These are phyloP conservation scores for Hydrophis major DNA, from an alignment of 2,797 vertebrate genomes.

Conservation along the genomic window DNA sequence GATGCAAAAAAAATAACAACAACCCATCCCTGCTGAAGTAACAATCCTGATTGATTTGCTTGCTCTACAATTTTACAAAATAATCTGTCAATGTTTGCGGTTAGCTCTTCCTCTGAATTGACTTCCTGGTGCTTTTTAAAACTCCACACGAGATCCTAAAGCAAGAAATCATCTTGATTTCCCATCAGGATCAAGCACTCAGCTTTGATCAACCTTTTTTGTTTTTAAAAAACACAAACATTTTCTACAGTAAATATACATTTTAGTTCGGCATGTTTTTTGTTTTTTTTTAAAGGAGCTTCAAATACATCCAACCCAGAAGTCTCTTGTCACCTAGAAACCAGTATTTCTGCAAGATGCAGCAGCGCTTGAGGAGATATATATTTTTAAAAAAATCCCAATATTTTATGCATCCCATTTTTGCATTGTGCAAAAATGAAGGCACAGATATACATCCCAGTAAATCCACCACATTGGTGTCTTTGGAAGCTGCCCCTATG, in stretches of 20 bases:
- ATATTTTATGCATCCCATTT: not conserved
- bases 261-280: not conserved
- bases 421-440: not conserved
- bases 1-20: not conserved
- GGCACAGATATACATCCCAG: not conserved
- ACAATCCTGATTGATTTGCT: not conserved
- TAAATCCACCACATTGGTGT: not conserved
- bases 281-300: not conserved
- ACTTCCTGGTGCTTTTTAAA: not conserved
- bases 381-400: not conserved
- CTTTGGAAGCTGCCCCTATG: not conserved
- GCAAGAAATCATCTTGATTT: not conserved
- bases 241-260: not conserved
- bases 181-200: not conserved
- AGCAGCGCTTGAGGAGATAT: not conserved
- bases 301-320: not conserved
- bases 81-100: not conserved
- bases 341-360: not conserved
- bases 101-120: not conserved
- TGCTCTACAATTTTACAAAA: not conserved
- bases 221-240: not conserved
- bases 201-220: not conserved
- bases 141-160: not conserved
- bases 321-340: not conserved
- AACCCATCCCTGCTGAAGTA: not conserved